These are phyloP conservation scores for Cephalotes varians DNA, from an alignment of 2,888 invertebrate species.

Conservation along the genomic window DNA sequence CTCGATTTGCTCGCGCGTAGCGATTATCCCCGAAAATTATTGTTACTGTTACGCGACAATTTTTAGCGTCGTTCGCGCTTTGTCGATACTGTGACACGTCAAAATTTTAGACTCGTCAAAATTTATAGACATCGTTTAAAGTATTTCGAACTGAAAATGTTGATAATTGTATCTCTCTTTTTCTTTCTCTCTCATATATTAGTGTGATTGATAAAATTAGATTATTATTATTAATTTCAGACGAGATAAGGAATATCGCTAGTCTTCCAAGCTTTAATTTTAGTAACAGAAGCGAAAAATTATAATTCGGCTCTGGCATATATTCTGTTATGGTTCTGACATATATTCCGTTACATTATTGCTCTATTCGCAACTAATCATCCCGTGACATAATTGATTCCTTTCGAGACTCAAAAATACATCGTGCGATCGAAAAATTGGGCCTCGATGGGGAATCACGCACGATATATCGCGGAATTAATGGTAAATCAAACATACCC, in stretches of 20 bases:
- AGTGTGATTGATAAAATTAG: not conserved
- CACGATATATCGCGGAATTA: constrained; percentile 74
- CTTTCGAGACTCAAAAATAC: not conserved
- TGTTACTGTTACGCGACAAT: constrained; percentile 55
- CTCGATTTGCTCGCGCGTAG: constrained; percentile 55
- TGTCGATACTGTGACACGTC: constrained; percentile 3
- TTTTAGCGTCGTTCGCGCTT: constrained; percentile 44
- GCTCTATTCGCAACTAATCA: not conserved
- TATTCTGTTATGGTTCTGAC: not conserved
- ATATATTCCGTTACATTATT: not conserved
- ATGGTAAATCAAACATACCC: constrained; percentile 78
- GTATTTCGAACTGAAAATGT: not conserved
- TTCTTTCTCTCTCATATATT: too few species aligned
- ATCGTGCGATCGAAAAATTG: constrained; percentile 17
- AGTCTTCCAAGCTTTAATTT: not conserved
- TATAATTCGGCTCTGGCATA: not conserved
- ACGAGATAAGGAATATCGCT: not conserved
- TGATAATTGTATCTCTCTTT: not conserved
- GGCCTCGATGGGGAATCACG: constrained; percentile 15
- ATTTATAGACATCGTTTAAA: constrained; percentile 29
- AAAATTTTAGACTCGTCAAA: constrained; percentile 10
- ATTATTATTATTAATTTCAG: not conserved
- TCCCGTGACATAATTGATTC: constrained; percentile 10
- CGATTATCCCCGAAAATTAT: constrained; percentile 55
- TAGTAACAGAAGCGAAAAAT: not conserved